Conservation (phyloP, 2,888 invertebrate species). For the Priocnemis perturbator region DNA sequence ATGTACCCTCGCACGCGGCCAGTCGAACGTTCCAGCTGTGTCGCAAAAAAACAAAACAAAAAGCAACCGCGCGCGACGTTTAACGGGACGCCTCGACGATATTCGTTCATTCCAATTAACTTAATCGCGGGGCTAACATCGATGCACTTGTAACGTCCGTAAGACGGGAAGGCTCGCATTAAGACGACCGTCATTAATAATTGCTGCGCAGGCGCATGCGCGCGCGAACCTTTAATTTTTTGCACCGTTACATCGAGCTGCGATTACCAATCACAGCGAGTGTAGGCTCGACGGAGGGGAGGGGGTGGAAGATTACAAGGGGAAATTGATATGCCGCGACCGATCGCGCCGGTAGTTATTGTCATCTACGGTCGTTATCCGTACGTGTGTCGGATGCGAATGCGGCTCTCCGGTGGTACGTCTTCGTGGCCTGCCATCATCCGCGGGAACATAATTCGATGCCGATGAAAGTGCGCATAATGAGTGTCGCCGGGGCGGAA, state of each 20-base stretch:
- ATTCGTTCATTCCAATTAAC: conserved; percentile 56
- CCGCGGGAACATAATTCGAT: not conserved
- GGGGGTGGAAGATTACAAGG: not conserved
- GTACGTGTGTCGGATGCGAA: conserved; percentile 50
- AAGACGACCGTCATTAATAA: conserved; percentile 55
- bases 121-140: conserved; percentile 38
- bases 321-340: conserved; percentile 54
- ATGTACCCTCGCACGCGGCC: too few species aligned
- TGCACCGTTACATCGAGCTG: conserved; percentile 49
- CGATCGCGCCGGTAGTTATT: conserved; percentile 51
- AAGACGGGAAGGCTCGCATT: conserved; percentile 53
- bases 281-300: not conserved
- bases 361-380: conserved; percentile 57
- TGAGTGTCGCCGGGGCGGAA: too few species aligned
- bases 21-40: too few species aligned
- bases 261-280: conserved; percentile 48
- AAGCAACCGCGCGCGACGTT: too few species aligned
- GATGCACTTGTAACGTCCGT: conserved; percentile 27
- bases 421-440: conserved; percentile 55
- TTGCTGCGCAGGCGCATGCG: not conserved
- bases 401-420: conserved; percentile 46
- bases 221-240: conserved; percentile 45
- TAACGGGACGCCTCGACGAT: conserved; percentile 11
- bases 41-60: too few species aligned
- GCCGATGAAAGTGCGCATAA: too few species aligned